A percentile compares a stretch with the other conserved stretches of the same genome.
Conservation (phyloP, 2,888 invertebrate species). For the Salpingus planirostris region DNA sequence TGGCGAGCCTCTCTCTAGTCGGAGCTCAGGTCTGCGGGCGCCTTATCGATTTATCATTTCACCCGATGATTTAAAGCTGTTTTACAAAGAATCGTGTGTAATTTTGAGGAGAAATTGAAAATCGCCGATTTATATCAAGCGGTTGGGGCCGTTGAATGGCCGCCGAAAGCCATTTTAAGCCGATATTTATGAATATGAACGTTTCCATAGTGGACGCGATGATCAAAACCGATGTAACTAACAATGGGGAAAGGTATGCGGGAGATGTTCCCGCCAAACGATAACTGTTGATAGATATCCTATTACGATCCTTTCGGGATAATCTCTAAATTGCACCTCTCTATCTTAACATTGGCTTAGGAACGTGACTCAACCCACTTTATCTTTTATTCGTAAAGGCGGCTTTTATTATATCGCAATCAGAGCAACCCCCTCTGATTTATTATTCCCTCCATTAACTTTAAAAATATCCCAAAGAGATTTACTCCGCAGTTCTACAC, state of each 20-base stretch:
- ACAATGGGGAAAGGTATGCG: constrained; percentile 14
- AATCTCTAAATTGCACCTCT: constrained; percentile 14
- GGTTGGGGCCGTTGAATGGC: constrained; percentile 8
- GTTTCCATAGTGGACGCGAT: constrained; percentile 7
- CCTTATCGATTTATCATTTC: constrained; percentile 15
- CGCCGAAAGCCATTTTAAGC: constrained; percentile 12
- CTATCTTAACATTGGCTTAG: constrained; percentile 13
- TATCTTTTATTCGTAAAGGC: constrained; percentile 11
- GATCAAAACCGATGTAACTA: constrained; percentile 12
- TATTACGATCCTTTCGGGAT: constrained; percentile 13
- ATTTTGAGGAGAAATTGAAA: constrained; percentile 15
- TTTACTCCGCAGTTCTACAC: no score
- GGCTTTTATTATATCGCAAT: constrained; percentile 12
- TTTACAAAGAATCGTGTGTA: constrained; percentile 13
- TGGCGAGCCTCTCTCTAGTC: no score
- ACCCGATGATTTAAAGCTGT: constrained; percentile 11
- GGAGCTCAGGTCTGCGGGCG: no score
- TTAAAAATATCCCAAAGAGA: no score
- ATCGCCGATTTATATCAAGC: constrained; percentile 15
- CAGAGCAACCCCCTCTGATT: constrained; percentile 6
- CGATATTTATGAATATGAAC: constrained; percentile 16
- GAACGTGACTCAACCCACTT: constrained; percentile 12
- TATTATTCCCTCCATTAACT: constrained; percentile 9
- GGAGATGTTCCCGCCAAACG: constrained; percentile 13
- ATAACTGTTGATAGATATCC: constrained; percentile 16